These are phyloP conservation scores for Rachycentron canadum DNA, from an alignment of 2,797 vertebrate genomes.

Conservation along the genomic window DNA sequence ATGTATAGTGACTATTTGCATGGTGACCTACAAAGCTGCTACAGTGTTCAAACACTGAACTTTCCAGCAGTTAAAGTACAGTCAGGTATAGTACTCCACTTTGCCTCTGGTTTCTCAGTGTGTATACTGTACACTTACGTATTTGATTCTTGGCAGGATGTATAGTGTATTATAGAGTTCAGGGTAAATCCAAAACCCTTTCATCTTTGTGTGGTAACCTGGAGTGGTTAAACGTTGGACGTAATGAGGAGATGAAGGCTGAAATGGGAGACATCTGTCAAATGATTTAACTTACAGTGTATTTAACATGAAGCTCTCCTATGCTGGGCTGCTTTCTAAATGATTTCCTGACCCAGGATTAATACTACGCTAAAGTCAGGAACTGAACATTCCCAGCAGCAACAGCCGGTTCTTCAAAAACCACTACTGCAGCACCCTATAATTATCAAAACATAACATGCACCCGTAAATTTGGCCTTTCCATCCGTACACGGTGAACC, in stretches of 20 bases:
- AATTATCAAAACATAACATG: conserved; percentile 79
- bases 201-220: conserved; percentile 65
- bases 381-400: conserved; percentile 65
- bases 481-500: conserved; percentile 60
- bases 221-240: conserved; percentile 56
- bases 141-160: conserved; percentile 41
- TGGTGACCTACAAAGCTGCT: neutral
- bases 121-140: conserved; percentile 6
- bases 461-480: conserved; percentile 70
- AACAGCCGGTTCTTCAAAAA: conserved; percentile 64
- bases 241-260: conserved; percentile 68
- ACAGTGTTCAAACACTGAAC: neutral
- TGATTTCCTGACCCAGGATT: conserved; percentile 75
- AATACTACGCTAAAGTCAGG: conserved; percentile 64
- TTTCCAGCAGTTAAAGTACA: neutral
- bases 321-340: conserved; percentile 44
- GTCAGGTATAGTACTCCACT: neutral
- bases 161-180: conserved; percentile 41
- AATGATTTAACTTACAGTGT: conserved; percentile 69
- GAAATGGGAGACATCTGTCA: conserved; percentile 76
- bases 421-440: conserved; percentile 63
- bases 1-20: neutral
- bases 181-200: conserved; percentile 41
- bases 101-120: conserved; percentile 23
- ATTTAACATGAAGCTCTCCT: conserved; percentile 56